Evolutionary conservation across 2,797 vertebrate species (phyloP), one percentile per base, ranked within the genome.

Genomic region (Megalops cyprinoides): DNA sequence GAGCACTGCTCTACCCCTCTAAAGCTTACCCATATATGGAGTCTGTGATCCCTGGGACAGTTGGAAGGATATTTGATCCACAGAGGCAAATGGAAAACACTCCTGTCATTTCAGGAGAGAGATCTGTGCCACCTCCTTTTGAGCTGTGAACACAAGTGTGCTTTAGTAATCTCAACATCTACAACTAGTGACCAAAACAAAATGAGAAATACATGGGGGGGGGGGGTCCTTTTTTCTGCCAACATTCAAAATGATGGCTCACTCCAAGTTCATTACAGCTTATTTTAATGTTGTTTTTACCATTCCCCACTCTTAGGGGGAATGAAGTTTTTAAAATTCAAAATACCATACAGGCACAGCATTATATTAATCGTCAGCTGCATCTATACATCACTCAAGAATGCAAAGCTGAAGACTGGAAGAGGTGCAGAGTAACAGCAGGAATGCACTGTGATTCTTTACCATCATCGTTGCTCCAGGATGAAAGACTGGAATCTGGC

Each of bases 1-100:
- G 82, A 89, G 89, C 89, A 86, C 86, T 83, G 88, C 87, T 89
- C 88, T 80, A 87, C 87, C 91, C 88, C 86, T 79, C n/a, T 3
- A 79, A 55, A 55, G 74, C 80, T 55, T 81, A 87, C 60, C 93
- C 94, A 92, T 94, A 93, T 93, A 94, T 91, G 94, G 94, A 92
- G 89, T 90, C 88, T 83, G 85, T 84, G 88, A 90, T 91, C 88
- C 79, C 89, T 89, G 85, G 85, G 90, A 87, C 88, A 84, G 85
- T 85, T 81, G 25, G 84, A 51, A 76, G 84, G 90, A 94, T 89
- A 92, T 91, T 88, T 93, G 91, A 94, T 92, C 90, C 87, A 86
- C 80, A 49, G 86, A 91, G 89, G 92, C 91, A 94, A 93, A 95
- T 91, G 89, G 87, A 90, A 90, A 90, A 90, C 89, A 82, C 78